Conservation (phyloP, 2,888 invertebrate genomes). For the Synanthedon vespiformis region DNA sequence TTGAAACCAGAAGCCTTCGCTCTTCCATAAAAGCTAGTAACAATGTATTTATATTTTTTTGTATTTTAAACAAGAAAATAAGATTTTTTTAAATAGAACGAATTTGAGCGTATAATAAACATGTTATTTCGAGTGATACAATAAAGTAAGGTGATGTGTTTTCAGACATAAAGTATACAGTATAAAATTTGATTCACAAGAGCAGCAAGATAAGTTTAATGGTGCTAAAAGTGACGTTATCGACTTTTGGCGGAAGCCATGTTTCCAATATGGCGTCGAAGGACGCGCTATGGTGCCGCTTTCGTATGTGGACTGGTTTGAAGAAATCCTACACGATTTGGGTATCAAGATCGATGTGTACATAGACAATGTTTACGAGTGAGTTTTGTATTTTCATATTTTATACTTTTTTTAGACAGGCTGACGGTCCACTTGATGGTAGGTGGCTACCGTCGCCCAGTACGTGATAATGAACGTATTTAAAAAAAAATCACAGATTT, state of each 20-base stretch:
- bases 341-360: slow-evolving; percentile 23
- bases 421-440: too few relatives aligned
- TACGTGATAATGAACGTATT: too few relatives aligned
- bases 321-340: slow-evolving; percentile 26
- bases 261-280: slow-evolving; percentile 21
- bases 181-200: slow-evolving; percentile 19
- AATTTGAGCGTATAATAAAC: too few relatives aligned
- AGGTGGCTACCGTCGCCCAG: too few relatives aligned
- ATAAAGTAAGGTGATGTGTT: slow-evolving; percentile 2
- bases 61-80: too few relatives aligned
- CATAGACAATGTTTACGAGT: slow-evolving; percentile 42
- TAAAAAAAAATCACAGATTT: too few relatives aligned
- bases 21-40: too few relatives aligned
- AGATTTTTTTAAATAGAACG: too few relatives aligned
- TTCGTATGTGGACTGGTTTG: slow-evolving; percentile 38
- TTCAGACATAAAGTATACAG: slow-evolving; percentile 46
- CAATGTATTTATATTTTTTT: too few relatives aligned
- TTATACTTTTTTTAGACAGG: too few relatives aligned
- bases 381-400: slow-evolving; percentile 15
- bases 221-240: slow-evolving; percentile 29
- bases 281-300: slow-evolving; percentile 48
- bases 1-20: too few relatives aligned
- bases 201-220: slow-evolving; percentile 27
- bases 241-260: slow-evolving; percentile 42
- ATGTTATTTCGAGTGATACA: too few relatives aligned